Base-by-base conservation (phyloP, 2,797 vertebrate species). In the Sciaenops ocellatus region DNA sequence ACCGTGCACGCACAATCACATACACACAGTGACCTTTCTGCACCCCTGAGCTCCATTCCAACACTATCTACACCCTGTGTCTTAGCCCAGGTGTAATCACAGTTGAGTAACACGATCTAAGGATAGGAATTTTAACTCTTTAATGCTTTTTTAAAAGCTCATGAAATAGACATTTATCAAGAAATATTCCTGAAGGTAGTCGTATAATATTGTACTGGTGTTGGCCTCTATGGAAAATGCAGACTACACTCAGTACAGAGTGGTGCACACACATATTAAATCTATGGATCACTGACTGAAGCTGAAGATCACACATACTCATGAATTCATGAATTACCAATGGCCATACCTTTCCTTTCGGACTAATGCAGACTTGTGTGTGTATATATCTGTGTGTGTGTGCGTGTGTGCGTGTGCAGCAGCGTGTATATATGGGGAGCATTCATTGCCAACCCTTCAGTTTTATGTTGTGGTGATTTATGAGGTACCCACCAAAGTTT, bases 381-480 rank as follows among this genome's bases (percentile, higher is more conserved):
- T 64, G 6, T 66, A 34, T 34, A 34, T 8, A 34, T 34, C 7
- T 34, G 34, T 38, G 34, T 38, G 34, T 38, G 34, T 34, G 34
- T 34, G 34, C 9, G 41, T 62, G 38, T 67, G 47, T 76, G 22
- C 69, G 70, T 56, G 44, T 28, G 22, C 34, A 41, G 22, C 7
- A 30, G 59, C n/a, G n/a, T 72, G 72, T 78, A 76, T 72, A 79
- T 15, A 34, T 15, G 38, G 52, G 60, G 67, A 61, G 63, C 73
- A 84, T 82, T 87, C 89, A 82, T 86, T 71, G 79, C 86, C 76
- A 71, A 80, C 82, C 87, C 73, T 85, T 92, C 89, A 87, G 51
- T 87, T 90, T 90, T 85, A 87, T 87, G 83, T 83, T 80, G 81
- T 71, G 52, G 77, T 94, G 93, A 94, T 94, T 93, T 91, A 94